Base-by-base conservation (phyloP, 2,888 invertebrate genomes). In the Ormyrus rosae region DNA sequence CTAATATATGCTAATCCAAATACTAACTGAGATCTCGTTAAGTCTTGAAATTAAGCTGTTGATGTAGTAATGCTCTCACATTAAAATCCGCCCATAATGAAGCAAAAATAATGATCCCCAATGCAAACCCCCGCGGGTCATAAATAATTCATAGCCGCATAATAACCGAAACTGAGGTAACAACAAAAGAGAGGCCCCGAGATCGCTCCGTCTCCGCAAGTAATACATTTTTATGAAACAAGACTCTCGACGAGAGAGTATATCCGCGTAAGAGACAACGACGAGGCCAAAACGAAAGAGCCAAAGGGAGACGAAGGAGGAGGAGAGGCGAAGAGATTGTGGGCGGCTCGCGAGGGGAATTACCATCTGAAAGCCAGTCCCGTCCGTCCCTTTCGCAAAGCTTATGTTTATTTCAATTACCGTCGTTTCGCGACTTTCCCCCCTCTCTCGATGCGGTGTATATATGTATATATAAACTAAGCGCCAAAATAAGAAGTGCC, bases 341-440 rank as follows among this genome's bases (percentile, higher is more conserved):
- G 77, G 82, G 82, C 82, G 82, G 72, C 72, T 72, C 63, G 83
- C 76, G 81, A 78, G 82, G 34, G 51, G 82, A 84, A 87, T 88
- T 86, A 85, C 84, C 87, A 86, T 86, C 83, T 85, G 84, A 87
- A 86, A 86, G 75, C 82, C 84, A 85, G 83, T 82, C 81, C 48
- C 46, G 50, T 34, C 51, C 6, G 10, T 13, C 19, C 64, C 6
- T 56, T 58, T 68, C 56, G 50, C 67, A 85, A 86, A 86, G 84
- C 85, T 86, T 85, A 87, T 86, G 85, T 86, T 87, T 87, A 87
- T 87, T 86, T 86, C 86, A 85, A 86, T 86, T 86, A 86, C 81
- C 83, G 83, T 84, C 83, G 79, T 83, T 85, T 73, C 67, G 77
- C 80, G 78, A 56, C 63, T 74, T 55, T 51, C 75, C 74, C n/a